phyloP scores from a whole-genome alignment of 2,888 invertebrate species.

The Drosophila mercatorum region DNA sequence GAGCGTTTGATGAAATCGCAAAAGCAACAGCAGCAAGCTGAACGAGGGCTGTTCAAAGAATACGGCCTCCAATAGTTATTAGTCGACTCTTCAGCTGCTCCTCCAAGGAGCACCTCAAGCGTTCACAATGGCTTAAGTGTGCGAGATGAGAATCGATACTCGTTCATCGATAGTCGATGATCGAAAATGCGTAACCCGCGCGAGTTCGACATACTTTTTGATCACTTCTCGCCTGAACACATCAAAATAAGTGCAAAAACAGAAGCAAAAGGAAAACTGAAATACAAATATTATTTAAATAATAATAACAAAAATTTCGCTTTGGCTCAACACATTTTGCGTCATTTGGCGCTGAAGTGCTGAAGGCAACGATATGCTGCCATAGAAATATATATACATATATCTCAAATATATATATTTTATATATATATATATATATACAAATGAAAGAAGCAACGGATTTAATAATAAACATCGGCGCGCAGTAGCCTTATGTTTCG shows the following conservation, averaged over 20 bases:
- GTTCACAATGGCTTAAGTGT: too few relatives aligned
- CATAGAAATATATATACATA: constrained; percentile 8
- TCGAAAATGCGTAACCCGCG: background rate
- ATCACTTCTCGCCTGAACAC: constrained; percentile 20
- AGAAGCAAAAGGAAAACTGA: constrained; percentile 1
- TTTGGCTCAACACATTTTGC: constrained; percentile 68
- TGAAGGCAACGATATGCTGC: constrained; percentile 45
- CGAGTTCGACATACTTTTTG: background rate
- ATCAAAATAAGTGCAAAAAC: constrained; percentile 32
- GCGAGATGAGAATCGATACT: background rate
- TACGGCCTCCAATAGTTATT: too few relatives aligned
- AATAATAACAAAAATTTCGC: constrained; percentile 64
- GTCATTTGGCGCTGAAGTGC: constrained; percentile 61
- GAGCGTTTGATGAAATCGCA: constrained; percentile 26
- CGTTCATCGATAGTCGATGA: background rate
- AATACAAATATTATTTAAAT: constrained; percentile 14
- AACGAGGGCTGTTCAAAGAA: background rate
- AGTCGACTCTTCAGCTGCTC: too few relatives aligned
- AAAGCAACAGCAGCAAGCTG: constrained; percentile 4
- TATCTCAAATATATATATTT: background rate
- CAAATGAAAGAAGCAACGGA: constrained; percentile 30
- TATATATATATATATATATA: background rate
- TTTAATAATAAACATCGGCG: constrained; percentile 25
- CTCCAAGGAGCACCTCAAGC: background rate
- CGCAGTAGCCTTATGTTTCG: constrained; percentile 28